Evolutionary conservation across 2,888 invertebrate genomes (phyloP).

Genomic region (Eupithecia insigniata): DNA sequence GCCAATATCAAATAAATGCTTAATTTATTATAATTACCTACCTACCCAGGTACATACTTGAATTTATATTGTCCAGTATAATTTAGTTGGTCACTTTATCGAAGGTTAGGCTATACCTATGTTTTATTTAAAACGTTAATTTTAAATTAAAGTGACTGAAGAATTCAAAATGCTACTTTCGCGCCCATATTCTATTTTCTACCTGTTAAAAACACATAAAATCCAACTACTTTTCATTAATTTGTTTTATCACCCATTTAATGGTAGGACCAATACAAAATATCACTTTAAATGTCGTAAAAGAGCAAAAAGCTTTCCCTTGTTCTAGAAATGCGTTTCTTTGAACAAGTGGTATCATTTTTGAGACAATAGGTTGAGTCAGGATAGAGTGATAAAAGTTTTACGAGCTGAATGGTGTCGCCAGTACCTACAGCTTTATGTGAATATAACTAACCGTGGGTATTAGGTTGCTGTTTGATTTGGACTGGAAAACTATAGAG

Average conservation of each 20-base stretch:
- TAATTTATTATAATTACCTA: not conserved
- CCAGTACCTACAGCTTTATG: conserved; percentile 61
- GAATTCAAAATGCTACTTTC: not conserved
- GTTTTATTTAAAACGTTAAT: too few relatives aligned
- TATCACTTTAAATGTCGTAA: conserved; percentile 40
- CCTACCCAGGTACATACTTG: not conserved
- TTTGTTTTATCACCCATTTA: conserved; percentile 32
- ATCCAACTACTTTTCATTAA: conserved; percentile 23
- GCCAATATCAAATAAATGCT: too few relatives aligned
- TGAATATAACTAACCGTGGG: conserved; percentile 50
- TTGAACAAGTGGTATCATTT: conserved; percentile 32
- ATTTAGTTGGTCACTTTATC: not conserved
- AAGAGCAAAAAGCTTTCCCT: conserved; percentile 39
- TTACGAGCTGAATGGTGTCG: conserved; percentile 73
- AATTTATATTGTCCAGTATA: not conserved
- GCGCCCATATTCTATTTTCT: not conserved
- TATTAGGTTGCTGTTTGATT: conserved; percentile 42
- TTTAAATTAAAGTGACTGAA: not conserved
- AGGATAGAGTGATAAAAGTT: conserved; percentile 78
- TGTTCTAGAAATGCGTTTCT: conserved; percentile 37
- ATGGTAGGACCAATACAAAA: conserved; percentile 20
- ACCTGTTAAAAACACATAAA: conserved; percentile 9
- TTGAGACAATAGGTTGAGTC: conserved; percentile 49
- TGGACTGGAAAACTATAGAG: conserved; percentile 23
- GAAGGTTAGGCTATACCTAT: too few relatives aligned